These are phyloP conservation scores for Poecilia picta DNA, from an alignment of 2,797 vertebrate genomes.

Conservation along the genomic window DNA sequence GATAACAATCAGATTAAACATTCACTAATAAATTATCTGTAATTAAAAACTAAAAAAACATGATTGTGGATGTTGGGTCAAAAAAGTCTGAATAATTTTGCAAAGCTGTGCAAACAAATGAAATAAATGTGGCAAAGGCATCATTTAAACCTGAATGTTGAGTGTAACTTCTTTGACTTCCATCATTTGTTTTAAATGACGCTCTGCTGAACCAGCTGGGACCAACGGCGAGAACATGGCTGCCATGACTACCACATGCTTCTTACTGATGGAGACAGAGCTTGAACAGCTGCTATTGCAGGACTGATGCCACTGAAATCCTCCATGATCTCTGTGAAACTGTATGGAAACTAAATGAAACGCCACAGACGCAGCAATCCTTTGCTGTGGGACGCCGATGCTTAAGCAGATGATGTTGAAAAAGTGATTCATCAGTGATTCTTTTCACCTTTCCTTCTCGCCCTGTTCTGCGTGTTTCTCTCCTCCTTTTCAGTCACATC, in stretches of 20 bases:
- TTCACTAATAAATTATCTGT: background rate
- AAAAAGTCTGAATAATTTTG: background rate
- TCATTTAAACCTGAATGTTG: background rate
- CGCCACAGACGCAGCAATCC: background rate
- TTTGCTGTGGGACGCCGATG: background rate
- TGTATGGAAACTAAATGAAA: background rate
- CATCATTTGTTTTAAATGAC: background rate
- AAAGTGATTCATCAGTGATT: background rate
- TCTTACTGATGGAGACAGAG: background rate
- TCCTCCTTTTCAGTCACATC: conserved; percentile 30
- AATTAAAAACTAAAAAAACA: background rate
- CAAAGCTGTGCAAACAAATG: background rate
- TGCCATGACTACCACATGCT: background rate
- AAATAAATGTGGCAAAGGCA: background rate
- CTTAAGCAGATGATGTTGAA: background rate
- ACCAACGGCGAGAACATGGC: background rate
- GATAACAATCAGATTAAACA: background rate
- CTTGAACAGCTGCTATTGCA: background rate
- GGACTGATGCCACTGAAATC: background rate
- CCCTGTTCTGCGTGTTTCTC: background rate
- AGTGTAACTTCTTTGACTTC: background rate
- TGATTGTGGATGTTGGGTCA: background rate
- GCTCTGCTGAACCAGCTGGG: background rate
- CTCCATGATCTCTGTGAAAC: background rate
- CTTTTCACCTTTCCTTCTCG: background rate